Conservation (phyloP, 2,888 invertebrate genomes). For the Mantis religiosa region DNA sequence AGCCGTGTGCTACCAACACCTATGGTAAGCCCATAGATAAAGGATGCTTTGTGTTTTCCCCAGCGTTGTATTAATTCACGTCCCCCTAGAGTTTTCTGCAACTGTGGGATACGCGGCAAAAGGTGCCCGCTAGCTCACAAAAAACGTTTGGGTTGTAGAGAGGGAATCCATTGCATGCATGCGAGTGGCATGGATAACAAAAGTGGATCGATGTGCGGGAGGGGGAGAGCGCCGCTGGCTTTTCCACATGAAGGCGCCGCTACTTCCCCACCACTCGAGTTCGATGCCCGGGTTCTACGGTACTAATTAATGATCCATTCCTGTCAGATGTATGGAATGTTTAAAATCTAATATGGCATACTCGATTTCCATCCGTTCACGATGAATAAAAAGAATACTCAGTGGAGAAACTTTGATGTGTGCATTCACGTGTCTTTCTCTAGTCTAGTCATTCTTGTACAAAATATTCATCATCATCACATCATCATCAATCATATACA, state of each 20-base stretch:
- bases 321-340: too few species aligned
- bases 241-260: background rate
- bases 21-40: background rate
- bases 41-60: background rate
- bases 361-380: too few species aligned
- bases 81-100: background rate
- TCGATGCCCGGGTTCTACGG: background rate
- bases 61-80: background rate
- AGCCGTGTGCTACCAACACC: background rate
- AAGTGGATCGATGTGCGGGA: background rate
- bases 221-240: background rate
- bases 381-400: too few species aligned
- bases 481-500: too few species aligned
- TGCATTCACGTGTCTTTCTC: too few species aligned
- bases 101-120: background rate
- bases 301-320: too few species aligned
- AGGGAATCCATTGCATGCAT: background rate
- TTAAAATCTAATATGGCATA: too few species aligned
- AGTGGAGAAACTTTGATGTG: too few species aligned
- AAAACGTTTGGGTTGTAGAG: background rate
- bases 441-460: too few species aligned
- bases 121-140: too few species aligned
- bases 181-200: background rate
- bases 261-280: background rate
- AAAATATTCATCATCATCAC: too few species aligned